Percentiles rank a stretch among this genome's conserved stretches.
Conservation (phyloP, 2,797 vertebrate species). For the Enteromius trimaculatus region DNA sequence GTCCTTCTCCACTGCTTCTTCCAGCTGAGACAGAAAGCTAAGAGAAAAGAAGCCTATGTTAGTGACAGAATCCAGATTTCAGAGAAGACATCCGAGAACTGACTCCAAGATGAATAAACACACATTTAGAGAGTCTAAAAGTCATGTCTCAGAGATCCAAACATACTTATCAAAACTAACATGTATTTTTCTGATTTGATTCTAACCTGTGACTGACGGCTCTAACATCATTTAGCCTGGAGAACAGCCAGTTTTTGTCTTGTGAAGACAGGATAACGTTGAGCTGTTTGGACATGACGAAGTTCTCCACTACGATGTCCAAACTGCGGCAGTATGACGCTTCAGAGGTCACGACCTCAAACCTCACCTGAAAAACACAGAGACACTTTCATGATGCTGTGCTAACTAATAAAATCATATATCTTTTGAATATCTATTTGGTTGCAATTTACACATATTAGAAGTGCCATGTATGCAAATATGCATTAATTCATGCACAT, state of each 20-base stretch:
- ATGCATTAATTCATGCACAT: too few relatives aligned
- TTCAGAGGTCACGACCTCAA: constrained; percentile 95
- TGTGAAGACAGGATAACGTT: constrained; percentile 82
- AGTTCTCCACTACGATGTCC: constrained; percentile 93
- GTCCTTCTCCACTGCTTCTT: constrained; percentile 90
- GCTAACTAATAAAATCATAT: neutral
- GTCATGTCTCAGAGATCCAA: neutral
- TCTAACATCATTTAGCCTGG: constrained; percentile 87
- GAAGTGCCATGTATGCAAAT: neutral
- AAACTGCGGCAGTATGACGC: constrained; percentile 93
- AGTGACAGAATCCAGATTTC: neutral
- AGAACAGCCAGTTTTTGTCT: constrained; percentile 96
- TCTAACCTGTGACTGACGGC: constrained; percentile 89
- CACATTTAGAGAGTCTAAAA: neutral
- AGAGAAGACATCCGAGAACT: neutral
- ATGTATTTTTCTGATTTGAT: neutral
- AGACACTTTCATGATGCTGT: neutral
- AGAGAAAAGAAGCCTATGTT: constrained; percentile 42
- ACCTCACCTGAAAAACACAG: constrained; percentile 82
- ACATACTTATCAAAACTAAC: neutral
- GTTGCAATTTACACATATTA: neutral
- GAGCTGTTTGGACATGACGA: constrained; percentile 85
- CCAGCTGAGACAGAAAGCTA: constrained; percentile 93
- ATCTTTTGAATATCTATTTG: neutral
- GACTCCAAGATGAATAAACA: neutral